phyloP scores from a whole-genome alignment of 2,797 vertebrate species.

The Aulostomus chinensis region DNA sequence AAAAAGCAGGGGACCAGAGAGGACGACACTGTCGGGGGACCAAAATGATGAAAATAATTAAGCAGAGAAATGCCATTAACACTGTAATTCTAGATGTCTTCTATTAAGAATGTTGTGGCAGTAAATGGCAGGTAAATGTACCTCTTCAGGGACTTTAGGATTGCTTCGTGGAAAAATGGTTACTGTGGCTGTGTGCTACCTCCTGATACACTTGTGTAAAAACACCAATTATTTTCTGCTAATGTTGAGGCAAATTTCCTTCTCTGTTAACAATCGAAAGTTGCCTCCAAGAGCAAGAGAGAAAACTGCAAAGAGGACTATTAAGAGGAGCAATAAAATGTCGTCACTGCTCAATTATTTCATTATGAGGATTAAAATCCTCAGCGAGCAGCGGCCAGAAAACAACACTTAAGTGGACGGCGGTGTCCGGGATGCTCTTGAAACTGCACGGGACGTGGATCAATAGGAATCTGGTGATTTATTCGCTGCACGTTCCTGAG shows the following conservation, averaged over 20 bases:
- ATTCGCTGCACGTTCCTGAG: too few relatives aligned
- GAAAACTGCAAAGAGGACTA: not conserved
- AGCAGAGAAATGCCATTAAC: conserved; percentile 25
- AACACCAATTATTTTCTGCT: too few relatives aligned
- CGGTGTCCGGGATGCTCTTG: too few relatives aligned
- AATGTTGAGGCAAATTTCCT: conserved; percentile 1
- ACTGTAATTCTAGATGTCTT: conserved; percentile 20
- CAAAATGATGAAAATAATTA: conserved; percentile 43
- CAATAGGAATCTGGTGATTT: too few relatives aligned
- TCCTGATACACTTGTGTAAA: too few relatives aligned
- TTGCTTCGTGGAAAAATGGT: conserved; percentile 9
- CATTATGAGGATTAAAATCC: too few relatives aligned
- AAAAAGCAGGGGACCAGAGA: conserved; percentile 3
- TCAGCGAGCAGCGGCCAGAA: too few relatives aligned
- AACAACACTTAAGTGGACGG: too few relatives aligned
- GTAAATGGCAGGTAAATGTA: conserved; percentile 47
- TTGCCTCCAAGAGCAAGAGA: not conserved
- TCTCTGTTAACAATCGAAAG: conserved; percentile 4
- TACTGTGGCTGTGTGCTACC: conserved; percentile 1
- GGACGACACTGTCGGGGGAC: conserved; percentile 6
- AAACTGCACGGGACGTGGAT: too few relatives aligned
- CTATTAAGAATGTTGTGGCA: conserved; percentile 33
- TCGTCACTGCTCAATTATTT: too few relatives aligned
- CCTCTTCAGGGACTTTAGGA: conserved; percentile 35
- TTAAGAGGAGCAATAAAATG: not conserved